Conservation (phyloP, 2,113 vertebrate species). For the Nycticebus coucang region DNA sequence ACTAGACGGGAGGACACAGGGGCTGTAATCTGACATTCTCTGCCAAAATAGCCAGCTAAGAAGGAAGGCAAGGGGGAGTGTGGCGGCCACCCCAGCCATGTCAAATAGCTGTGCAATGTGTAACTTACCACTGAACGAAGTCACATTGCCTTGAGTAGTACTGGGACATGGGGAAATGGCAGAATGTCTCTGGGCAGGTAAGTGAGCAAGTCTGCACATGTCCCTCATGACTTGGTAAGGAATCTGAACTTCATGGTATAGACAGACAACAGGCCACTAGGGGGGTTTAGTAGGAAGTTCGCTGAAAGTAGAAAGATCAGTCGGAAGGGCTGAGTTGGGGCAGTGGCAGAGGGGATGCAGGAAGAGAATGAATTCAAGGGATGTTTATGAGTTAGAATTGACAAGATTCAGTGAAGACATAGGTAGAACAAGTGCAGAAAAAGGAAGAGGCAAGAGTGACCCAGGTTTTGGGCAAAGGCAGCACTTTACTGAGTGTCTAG, state of each 20-base stretch:
- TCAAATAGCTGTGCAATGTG: too few relatives aligned
- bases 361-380: neutral
- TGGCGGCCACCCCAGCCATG: neutral
- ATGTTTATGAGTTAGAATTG: neutral
- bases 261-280: neutral
- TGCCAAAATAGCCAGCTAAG: neutral
- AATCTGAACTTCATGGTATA: neutral
- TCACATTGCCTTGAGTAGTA: neutral
- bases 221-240: neutral
- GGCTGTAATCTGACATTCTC: neutral
- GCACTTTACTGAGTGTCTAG: fast-evolving
- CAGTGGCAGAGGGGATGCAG: neutral
- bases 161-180: fast-evolving
- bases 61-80: neutral
- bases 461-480: neutral
- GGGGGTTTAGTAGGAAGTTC: neutral
- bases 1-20: neutral
- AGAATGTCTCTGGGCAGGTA: neutral
- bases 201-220: neutral
- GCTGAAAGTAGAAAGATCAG: neutral
- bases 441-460: neutral
- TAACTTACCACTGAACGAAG: neutral
- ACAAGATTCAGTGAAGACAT: neutral
- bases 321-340: neutral
- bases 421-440: neutral